These are phyloP conservation scores for Alectura lathami DNA, from an alignment of 2,113 vertebrate species.

Conservation along the genomic window DNA sequence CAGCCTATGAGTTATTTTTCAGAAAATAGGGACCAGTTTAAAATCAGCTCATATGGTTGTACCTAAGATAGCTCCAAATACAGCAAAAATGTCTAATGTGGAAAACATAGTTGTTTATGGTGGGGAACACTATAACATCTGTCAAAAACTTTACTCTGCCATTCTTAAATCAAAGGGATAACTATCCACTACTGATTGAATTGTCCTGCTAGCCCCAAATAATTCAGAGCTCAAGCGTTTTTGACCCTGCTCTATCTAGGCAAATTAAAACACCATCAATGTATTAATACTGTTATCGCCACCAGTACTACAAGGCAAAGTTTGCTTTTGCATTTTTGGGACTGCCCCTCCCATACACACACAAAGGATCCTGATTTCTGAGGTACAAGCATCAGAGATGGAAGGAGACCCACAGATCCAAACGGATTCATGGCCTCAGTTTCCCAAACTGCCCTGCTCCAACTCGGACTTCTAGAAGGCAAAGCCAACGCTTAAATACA, in stretches of 20 bases:
- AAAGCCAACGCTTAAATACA: not conserved
- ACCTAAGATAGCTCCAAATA: not conserved
- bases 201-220: not conserved
- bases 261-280: not conserved
- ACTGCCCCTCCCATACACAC: accelerated
- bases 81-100: not conserved
- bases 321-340: not conserved
- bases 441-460: not conserved
- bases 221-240: not conserved
- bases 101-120: not conserved
- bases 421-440: not conserved
- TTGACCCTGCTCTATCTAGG: not conserved
- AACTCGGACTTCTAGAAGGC: not conserved
- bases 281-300: not conserved
- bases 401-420: not conserved
- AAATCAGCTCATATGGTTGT: accelerated
- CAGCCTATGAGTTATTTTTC: not conserved
- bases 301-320: not conserved
- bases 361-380: not conserved
- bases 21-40: not conserved
- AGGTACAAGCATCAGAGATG: not conserved
- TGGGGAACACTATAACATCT: not conserved
- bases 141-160: not conserved
- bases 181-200: not conserved
- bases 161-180: not conserved